Base-by-base conservation (phyloP, 2,113 vertebrate genomes). In the Elephantulus edwardii region DNA sequence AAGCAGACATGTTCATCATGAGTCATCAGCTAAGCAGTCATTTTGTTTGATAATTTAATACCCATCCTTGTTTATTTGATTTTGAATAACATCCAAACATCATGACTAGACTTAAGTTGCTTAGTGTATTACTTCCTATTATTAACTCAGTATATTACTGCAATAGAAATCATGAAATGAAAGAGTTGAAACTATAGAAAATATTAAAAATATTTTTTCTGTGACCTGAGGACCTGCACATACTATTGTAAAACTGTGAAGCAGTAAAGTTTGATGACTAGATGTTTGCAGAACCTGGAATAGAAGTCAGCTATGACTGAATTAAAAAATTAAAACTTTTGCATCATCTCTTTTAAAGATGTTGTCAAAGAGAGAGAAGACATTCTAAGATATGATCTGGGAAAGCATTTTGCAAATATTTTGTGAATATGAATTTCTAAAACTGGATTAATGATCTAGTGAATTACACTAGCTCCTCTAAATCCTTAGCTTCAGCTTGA, bases 361-460 rank as follows among this genome's bases (percentile, higher is more conserved):
- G 87, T 35, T 20, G 64, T 80, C 40, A 60, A 48, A 89, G 85
- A 88, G 72, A 83, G 52, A 89, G 76, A 93, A 24, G 4, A 13
- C 90, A 90, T 46, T 22, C 3, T 35, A 88, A 83, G 26, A 79
- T 12, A n/a, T 42, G 10, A 44, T 13, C 19, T 82, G 60, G 78
- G 28, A 88, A 24, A 2, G 1, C 78, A 24, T 89, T 83, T 33
- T 35, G 82, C n/a, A 77, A 84, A 81, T 50, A 89, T 33, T 87
- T 92, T 91, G 5, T 81, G 88, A 95, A 94, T 88, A 86, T 26
- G 40, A 94, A 90, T 87, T 96, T 85, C 91, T 87, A 2, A 92
- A 90, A 75, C 92, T 64, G 40, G 48, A 91, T 92, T 91, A 94
- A 77, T 2, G 64, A 97, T 96, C 84, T 93, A 83, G 33, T 76